Evolutionary conservation across 1,140 invertebrate genomes (phyloP), one percentile per base, ranked within the genome.

Genomic region (Drosophila virilis): DNA sequence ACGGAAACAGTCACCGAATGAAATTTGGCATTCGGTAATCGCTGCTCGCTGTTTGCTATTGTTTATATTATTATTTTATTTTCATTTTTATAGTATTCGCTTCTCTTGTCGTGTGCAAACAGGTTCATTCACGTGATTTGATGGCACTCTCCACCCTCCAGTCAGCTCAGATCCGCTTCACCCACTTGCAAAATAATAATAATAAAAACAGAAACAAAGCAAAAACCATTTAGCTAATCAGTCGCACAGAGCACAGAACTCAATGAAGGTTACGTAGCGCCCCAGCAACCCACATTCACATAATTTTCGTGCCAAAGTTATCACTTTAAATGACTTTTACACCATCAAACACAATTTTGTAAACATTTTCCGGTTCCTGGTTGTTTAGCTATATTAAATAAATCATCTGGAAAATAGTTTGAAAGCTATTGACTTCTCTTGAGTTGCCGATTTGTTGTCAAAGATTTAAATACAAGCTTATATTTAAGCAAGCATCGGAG

Each of bases 91-190:
- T 22, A 22, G 64, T 60, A 58, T 45, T 51, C 51, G 43, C 42
- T 38, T 32, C 70, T 59, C 28, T 60, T 73, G 60, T 66, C 62
- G 55, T 77, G 69, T 57, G 48, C 69, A 74, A 81, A 76, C 59
- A 84, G 75, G 77, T 85, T 85, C 71, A 80, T 85, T 80, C 81
- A 85, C 77, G 81, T 85, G 70, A 78, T 57, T 51, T 64, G 35
- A 67, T 48, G 60, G 52, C 45, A 46, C 40, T 33, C 15, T n/a
- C 33, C 10, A 5, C 33, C 22, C 15, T 8, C 37, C 33, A 13
- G 12, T 12, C 37, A 28, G 32, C 40, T 28, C 9, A 48, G 22
- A 42, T 32, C 43, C 15, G 22, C 22, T 28, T 28, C 54, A 46
- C 22, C 55, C 22, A 55, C 51, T 13, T 9, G 28, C 60, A 40